phyloP scores from a whole-genome alignment of 2,888 invertebrate species.

The Agrotis clavis region DNA sequence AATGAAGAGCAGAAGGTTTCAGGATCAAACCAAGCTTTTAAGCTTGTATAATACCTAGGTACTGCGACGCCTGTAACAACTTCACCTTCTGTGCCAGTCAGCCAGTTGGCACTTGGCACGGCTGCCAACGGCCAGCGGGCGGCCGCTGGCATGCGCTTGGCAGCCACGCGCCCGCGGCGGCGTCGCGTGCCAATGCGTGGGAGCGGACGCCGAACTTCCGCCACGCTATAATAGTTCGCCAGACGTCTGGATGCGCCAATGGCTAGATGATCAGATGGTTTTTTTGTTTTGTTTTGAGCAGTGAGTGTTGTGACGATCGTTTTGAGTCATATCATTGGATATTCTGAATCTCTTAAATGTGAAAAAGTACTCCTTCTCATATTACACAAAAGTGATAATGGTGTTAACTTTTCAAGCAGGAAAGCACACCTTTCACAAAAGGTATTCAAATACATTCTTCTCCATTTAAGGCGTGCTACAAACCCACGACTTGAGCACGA shows the following conservation, averaged over 20 bases:
- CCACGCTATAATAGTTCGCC: constrained; percentile 68
- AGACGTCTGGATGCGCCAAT: constrained; percentile 60
- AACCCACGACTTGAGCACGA: constrained; percentile 46
- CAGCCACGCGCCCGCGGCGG: constrained; percentile 66
- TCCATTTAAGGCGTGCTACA: constrained; percentile 28
- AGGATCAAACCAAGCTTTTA: too few relatives aligned
- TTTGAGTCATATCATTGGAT: not conserved
- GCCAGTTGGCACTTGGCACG: constrained; percentile 53
- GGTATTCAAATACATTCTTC: constrained; percentile 38
- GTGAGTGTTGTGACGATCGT: constrained; percentile 22
- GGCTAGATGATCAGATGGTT: constrained; percentile 9
- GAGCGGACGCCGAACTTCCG: constrained; percentile 84
- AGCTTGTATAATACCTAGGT: not conserved
- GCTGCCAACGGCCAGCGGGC: constrained; percentile 45
- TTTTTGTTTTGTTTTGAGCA: constrained; percentile 38
- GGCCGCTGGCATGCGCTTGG: constrained; percentile 62
- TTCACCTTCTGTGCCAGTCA: constrained; percentile 51
- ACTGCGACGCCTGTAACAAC: not conserved
- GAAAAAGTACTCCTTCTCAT: constrained; percentile 2
- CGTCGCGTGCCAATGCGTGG: constrained; percentile 87
- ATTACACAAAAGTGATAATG: not conserved
- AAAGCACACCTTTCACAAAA: constrained; percentile 29
- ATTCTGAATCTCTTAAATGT: too few relatives aligned
- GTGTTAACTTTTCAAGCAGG: not conserved
- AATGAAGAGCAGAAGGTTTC: too few relatives aligned